These are phyloP conservation scores for Thinocorus orbignyianus DNA, from an alignment of 2,113 vertebrate genomes.

Conservation along the genomic window DNA sequence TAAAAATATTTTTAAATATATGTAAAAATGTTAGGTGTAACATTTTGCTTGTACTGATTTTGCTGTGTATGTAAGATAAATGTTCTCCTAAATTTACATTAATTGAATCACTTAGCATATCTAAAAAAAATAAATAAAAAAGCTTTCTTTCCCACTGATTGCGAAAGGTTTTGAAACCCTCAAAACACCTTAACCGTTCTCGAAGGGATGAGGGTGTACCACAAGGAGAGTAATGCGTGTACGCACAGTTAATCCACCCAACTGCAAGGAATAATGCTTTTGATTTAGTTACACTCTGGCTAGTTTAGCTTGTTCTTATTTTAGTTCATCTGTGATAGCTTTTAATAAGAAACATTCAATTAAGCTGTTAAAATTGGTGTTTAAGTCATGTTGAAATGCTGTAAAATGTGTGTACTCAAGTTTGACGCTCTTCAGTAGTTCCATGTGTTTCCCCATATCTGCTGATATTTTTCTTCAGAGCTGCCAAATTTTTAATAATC, in stretches of 20 bases:
- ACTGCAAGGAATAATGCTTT: background rate
- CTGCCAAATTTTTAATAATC: conserved; percentile 60
- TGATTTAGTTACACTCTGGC: conserved; percentile 23
- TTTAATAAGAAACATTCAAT: conserved; percentile 58
- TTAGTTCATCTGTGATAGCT: conserved; percentile 38
- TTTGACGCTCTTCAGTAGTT: conserved; percentile 40
- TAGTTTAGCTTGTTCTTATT: conserved; percentile 11
- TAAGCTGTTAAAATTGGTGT: conserved; percentile 54
- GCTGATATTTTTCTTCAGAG: conserved; percentile 27
- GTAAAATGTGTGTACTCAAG: conserved; percentile 36
- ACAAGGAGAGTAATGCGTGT: background rate
- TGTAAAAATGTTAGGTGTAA: background rate
- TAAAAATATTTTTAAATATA: background rate
- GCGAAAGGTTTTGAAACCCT: background rate
- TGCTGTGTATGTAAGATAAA: background rate
- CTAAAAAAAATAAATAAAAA: background rate
- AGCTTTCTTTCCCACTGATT: background rate
- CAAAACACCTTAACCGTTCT: background rate
- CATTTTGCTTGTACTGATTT: background rate
- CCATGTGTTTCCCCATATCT: conserved; percentile 27
- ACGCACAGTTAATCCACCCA: background rate
- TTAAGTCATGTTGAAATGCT: conserved; percentile 47
- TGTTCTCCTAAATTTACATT: background rate
- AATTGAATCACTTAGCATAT: background rate
- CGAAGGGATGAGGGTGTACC: background rate